Evolutionary conservation across 2,888 invertebrate species (phyloP).

Genomic region (Erpobdella octoculata): DNA sequence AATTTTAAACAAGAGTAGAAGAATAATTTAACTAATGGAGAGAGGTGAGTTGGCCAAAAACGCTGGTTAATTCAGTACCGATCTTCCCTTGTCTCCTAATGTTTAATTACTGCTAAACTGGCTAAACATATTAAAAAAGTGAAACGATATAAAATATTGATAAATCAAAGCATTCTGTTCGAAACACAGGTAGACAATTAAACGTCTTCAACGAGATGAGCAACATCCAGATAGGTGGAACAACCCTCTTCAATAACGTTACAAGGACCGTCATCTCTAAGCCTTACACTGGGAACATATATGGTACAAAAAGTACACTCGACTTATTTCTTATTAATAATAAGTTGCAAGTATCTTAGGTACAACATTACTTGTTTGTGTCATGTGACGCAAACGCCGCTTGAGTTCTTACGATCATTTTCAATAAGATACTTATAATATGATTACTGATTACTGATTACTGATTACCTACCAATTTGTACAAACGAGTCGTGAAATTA

Average conservation of each 20-base stretch:
- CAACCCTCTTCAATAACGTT: not conserved
- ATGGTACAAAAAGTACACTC: not conserved
- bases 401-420: not conserved
- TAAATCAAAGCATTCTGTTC: not conserved
- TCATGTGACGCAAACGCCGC: not conserved
- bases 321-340: not conserved
- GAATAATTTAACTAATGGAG: no score
- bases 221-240: not conserved
- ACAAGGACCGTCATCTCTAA: not conserved
- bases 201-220: slow-evolving; percentile 5
- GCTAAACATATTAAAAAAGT: no score
- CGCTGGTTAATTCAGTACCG: no score
- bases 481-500: no score
- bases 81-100: no score
- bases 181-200: not conserved
- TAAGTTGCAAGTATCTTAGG: not conserved
- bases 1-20: no score
- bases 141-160: no score
- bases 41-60: no score
- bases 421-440: not conserved
- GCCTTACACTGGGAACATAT: not conserved
- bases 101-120: no score
- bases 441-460: no score
- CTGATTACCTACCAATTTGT: no score
- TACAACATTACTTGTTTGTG: no score